Base-by-base conservation (phyloP, 2,113 vertebrate genomes). In the Verasper variegatus region DNA sequence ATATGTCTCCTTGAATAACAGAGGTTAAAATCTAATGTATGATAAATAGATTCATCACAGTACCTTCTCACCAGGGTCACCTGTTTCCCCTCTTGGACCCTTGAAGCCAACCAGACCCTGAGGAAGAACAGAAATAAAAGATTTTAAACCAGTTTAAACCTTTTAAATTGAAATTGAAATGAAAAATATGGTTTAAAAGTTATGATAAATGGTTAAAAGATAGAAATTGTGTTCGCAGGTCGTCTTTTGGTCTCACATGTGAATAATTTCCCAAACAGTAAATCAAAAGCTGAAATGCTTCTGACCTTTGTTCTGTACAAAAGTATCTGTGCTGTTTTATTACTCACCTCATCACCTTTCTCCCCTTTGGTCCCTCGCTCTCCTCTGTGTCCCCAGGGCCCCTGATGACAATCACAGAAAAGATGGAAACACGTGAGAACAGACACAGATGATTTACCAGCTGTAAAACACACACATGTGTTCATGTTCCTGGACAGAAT, bases 291-390 rank as follows among this genome's bases (percentile, higher is more conserved):
- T 11, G 2, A 42, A 42, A 42, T 42, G 40, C 40, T 42, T 42
- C 12, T 37, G 35, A 66, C 18, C 8, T 12, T 15, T 45, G 52
- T 52, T n/a, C 5, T 6, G 13, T 49, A 5, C 15, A 21, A n/a
- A 54, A 54, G 51, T 54, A n/a, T 10, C 63, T 61, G 24, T 67
- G 23, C 21, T 2, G 13, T 47, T 58, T 71, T n/a, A 31, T 51
- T 52, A 49, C 94, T 95, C 76, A 97, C 96, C 95, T 97, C 95
- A 10, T 97, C 96, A 65, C 96, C 96, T 71, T 93, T 94, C 72
- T 97, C 96, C 0, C 96, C 96, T 76, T 89, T 66, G 51, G 90
- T 79, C 5, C 96, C 96, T 10, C 85, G 89, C 65, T 97, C 96
- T 2, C 96, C 96, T 73, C 93, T 93, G 91, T 95, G 96, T 26